Conservation (phyloP, 1,140 invertebrate species). For the Matsumurasca onukii region DNA sequence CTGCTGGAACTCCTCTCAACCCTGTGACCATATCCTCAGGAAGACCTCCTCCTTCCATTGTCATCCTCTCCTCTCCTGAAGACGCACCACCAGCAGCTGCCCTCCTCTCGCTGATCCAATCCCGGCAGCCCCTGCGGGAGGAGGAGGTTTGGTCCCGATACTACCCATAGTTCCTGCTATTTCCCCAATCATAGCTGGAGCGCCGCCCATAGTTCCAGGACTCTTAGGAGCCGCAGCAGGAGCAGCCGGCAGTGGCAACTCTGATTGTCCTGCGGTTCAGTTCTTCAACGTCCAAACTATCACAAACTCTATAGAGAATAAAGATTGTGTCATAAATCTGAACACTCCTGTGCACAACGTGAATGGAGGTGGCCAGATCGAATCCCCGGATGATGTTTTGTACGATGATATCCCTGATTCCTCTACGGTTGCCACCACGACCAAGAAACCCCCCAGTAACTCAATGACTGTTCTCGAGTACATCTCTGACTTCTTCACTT, state of each 20-base stretch:
- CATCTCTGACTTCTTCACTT: conserved; percentile 35
- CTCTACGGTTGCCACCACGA: conserved; percentile 14
- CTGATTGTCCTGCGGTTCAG: conserved; percentile 3
- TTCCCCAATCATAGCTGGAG: conserved; percentile 31
- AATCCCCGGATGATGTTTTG: conserved; percentile 11
- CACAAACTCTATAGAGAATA: conserved; percentile 22
- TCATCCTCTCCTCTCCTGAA: conserved; percentile 31
- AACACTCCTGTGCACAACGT: conserved; percentile 23
- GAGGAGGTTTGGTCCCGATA: conserved; percentile 5
- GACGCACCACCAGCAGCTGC: conserved; percentile 4
- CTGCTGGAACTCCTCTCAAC: conserved; percentile 31
- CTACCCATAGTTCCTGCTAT: conserved; percentile 15
- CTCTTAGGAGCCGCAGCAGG: neutral
- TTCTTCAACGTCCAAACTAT: conserved; percentile 21
- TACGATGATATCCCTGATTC: conserved; percentile 24
- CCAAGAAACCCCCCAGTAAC: conserved; percentile 9
- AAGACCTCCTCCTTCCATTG: conserved; percentile 40
- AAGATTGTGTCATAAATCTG: conserved; percentile 21
- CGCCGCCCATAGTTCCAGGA: neutral
- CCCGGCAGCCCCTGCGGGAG: conserved; percentile 9
- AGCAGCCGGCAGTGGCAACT: neutral
- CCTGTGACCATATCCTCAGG: conserved; percentile 28
- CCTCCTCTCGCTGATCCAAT: conserved; percentile 23
- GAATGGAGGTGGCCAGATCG: neutral
- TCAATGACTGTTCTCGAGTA: conserved; percentile 38